Percentiles rank a stretch among this genome's conserved stretches.
These are phyloP conservation scores for Gibbula magus DNA, from an alignment of 2,888 invertebrate species.

Conservation along the genomic window DNA sequence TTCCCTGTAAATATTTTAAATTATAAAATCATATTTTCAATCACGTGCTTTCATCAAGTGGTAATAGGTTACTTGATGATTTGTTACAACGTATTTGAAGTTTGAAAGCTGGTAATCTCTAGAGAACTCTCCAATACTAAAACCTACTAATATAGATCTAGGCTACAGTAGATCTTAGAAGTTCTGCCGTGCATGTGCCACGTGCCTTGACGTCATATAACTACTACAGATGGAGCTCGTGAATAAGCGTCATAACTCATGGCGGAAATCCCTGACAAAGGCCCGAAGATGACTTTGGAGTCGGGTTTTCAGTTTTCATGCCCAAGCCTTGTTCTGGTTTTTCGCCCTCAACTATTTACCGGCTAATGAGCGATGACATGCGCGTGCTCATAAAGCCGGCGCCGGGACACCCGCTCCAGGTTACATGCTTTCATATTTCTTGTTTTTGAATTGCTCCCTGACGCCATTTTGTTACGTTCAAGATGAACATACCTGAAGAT, in stretches of 20 bases:
- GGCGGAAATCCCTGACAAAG: not conserved
- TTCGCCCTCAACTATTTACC: slow-evolving; percentile 2
- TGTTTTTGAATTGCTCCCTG: slow-evolving; percentile 11
- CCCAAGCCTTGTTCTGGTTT: not conserved
- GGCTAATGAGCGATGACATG: not conserved
- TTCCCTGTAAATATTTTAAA: no score
- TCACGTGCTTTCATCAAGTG: no score
- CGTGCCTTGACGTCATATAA: not conserved
- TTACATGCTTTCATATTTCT: slow-evolving; percentile 11
- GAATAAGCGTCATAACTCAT: not conserved
- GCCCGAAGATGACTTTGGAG: not conserved
- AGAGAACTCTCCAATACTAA: not conserved
- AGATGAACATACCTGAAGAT: not conserved
- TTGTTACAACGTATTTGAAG: no score
- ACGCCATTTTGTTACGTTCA: slow-evolving; percentile 1
- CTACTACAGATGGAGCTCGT: not conserved
- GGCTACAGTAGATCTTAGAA: no score
- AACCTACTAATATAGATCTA: not conserved
- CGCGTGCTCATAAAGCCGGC: slow-evolving; percentile 4
- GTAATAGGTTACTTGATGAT: no score
- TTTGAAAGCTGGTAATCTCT: no score
- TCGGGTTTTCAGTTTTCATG: slow-evolving; percentile 17
- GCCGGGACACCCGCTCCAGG: not conserved
- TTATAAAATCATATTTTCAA: no score
- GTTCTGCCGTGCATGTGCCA: no score